A percentile compares a stretch with the other conserved stretches of the same genome.
Conservation (phyloP, 92 coral and sea anemone species). For the Paramuricea clavata region DNA sequence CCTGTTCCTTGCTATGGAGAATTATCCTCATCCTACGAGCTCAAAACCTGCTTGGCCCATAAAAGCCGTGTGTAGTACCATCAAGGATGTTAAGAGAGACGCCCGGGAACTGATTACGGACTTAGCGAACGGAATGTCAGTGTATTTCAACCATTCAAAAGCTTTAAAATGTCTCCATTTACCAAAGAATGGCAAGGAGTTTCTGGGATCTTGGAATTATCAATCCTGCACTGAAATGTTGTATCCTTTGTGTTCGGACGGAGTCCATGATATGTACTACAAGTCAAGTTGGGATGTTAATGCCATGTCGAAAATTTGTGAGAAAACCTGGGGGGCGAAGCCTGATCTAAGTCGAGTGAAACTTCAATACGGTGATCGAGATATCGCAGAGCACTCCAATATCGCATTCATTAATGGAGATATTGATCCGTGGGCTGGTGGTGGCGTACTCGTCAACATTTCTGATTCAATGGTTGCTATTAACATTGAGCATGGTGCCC, state of each 20-base stretch:
- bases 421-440: constrained; percentile 46
- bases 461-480: constrained; percentile 39
- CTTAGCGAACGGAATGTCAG: constrained; percentile 16
- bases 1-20: constrained; percentile 43
- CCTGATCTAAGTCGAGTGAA: constrained; percentile 30
- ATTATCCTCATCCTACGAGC: constrained; percentile 21
- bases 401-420: constrained; percentile 37
- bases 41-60: constrained; percentile 49
- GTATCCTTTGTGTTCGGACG: constrained; percentile 41
- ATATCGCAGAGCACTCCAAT: constrained; percentile 44
- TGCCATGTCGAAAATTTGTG: constrained; percentile 18
- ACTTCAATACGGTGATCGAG: constrained; percentile 46
- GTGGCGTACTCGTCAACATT: constrained; percentile 22
- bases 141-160: constrained; percentile 41
- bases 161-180: constrained; percentile 44
- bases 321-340: constrained; percentile 26
- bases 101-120: neutral
- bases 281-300: constrained; percentile 35
- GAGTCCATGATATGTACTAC: constrained; percentile 41
- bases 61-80: constrained; percentile 41
- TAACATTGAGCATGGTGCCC: constrained; percentile 36
- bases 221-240: constrained; percentile 48
- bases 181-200: constrained; percentile 39
- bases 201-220: constrained; percentile 46
- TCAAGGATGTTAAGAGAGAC: neutral